Evolutionary conservation across 2,797 vertebrate genomes (phyloP).

Genomic region (Coracias cyanogaster): DNA sequence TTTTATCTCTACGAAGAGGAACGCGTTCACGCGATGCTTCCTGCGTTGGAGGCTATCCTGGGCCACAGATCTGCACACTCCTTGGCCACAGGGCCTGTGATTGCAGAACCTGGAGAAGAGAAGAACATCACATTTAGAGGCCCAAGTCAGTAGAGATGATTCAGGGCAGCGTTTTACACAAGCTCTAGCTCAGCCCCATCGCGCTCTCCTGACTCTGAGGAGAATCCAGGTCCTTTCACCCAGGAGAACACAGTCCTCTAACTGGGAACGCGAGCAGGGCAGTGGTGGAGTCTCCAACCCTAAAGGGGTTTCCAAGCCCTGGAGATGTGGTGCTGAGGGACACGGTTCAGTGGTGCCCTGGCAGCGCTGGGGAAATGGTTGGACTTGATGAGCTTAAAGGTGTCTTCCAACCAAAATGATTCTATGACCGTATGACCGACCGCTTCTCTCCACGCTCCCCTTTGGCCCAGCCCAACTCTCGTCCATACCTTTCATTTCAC

Average conservation of each 20-base stretch:
- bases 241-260: not conserved
- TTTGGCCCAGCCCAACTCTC: accelerated
- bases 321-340: no score
- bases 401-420: no score
- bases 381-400: no score
- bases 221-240: accelerated
- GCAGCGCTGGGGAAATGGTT: no score
- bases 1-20: not conserved
- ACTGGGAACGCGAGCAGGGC: no score
- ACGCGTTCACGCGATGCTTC: conserved; percentile 90
- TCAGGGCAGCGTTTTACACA: not conserved
- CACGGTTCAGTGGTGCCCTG: no score
- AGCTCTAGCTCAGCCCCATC: accelerated
- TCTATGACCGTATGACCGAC: no score
- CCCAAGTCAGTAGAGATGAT: accelerated
- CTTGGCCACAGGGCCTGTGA: conserved; percentile 97
- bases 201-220: accelerated
- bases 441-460: no score
- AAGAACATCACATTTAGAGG: not conserved
- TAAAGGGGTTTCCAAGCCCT: no score
- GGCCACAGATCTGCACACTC: conserved; percentile 98
- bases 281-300: no score
- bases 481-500: conserved; percentile 95
- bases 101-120: conserved; percentile 89
- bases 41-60: conserved; percentile 97